Evolutionary conservation across 2,797 vertebrate species (phyloP).

Genomic region (Schizopygopsis malacanthus): DNA sequence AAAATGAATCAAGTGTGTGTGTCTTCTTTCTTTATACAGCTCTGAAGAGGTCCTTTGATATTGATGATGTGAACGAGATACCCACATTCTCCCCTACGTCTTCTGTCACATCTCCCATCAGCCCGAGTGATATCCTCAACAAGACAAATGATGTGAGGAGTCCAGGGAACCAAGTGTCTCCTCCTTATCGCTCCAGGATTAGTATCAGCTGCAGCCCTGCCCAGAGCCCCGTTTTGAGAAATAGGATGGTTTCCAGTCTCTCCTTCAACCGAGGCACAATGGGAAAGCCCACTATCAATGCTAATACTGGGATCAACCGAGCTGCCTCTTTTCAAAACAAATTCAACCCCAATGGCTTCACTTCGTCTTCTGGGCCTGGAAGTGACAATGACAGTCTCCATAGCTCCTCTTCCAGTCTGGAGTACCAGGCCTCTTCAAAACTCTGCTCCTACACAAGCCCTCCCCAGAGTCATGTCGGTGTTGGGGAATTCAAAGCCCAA

Average conservation of each 20-base stretch:
- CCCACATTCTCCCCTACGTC: conserved; percentile 73
- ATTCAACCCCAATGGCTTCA: conserved; percentile 76
- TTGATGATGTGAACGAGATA: conserved; percentile 81
- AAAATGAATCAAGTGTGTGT: conserved; percentile 13
- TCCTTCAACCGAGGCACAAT: conserved; percentile 81
- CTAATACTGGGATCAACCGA: conserved; percentile 68
- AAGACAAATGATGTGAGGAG: conserved; percentile 68
- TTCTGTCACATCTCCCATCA: conserved; percentile 67
- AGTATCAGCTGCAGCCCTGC: conserved; percentile 66
- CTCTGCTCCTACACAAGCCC: conserved; percentile 66
- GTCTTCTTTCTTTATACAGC: conserved; percentile 70
- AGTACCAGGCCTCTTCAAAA: conserved; percentile 74
- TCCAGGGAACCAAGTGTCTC: conserved; percentile 56
- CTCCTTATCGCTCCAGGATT: conserved; percentile 67
- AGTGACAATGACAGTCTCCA: conserved; percentile 87
- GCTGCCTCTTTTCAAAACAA: conserved; percentile 83
- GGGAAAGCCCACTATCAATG: conserved; percentile 67
- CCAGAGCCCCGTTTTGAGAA: conserved; percentile 73
- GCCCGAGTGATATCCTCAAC: conserved; percentile 68
- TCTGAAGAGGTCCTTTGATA: conserved; percentile 87
- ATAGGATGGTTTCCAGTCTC: conserved; percentile 73
- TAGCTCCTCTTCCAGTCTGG: conserved; percentile 87
- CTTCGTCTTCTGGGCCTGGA: conserved; percentile 73
- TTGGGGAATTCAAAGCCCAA: conserved; percentile 66
- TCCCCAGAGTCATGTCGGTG: conserved; percentile 59